These are phyloP conservation scores for Orthochromis malagaraziensis DNA, from an alignment of 2,113 vertebrate genomes.

Conservation along the genomic window DNA sequence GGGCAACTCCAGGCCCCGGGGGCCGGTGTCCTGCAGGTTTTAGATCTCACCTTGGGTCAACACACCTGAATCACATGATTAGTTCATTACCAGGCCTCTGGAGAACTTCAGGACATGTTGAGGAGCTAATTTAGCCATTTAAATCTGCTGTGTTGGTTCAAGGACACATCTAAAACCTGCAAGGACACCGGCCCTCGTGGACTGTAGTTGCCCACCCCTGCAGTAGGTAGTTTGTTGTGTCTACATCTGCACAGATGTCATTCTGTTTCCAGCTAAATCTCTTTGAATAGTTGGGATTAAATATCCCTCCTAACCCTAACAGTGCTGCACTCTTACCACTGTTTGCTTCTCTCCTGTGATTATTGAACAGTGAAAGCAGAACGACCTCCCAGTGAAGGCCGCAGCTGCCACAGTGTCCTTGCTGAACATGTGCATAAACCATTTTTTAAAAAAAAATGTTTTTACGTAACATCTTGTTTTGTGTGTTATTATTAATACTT, in stretches of 20 bases:
- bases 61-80: fast-evolving
- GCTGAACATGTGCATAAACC: not conserved
- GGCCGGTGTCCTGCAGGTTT: not conserved
- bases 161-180: not conserved
- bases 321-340: not conserved
- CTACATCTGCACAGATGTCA: not conserved
- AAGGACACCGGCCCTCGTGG: fast-evolving
- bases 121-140: not conserved
- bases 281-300: not conserved
- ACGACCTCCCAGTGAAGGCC: not conserved
- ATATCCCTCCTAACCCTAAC: not conserved
- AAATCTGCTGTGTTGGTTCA: not conserved
- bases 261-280: not conserved
- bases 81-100: not conserved
- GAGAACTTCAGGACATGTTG: not conserved
- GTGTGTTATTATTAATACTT: not conserved
- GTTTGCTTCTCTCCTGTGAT: not conserved
- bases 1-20: fast-evolving
- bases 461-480: not conserved
- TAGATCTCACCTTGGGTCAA: not conserved
- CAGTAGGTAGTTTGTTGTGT: not conserved
- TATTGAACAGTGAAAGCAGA: not conserved
- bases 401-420: not conserved
- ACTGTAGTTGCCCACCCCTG: not conserved
- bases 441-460: not conserved